Conservation (phyloP, 2,113 vertebrate species). For the Carassius carassius region DNA sequence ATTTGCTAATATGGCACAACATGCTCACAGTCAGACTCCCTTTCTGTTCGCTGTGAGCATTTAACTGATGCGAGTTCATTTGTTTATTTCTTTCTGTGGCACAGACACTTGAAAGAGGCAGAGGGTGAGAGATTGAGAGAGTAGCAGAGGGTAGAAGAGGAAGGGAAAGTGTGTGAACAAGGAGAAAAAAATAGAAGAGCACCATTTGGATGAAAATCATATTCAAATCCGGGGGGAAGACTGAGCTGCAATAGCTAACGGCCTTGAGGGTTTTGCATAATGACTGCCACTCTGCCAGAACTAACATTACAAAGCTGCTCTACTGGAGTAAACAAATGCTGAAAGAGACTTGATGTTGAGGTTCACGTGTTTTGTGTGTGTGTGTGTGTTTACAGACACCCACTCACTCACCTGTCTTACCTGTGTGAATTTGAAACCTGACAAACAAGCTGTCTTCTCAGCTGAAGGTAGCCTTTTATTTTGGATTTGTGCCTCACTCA, state of each 20-base stretch:
- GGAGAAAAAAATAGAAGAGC: neutral
- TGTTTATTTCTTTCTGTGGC: constrained; percentile 1
- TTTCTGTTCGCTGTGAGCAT: constrained; percentile 20
- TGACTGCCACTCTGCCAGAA: constrained; percentile 9
- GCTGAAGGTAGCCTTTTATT: neutral
- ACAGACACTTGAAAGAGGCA: constrained; percentile 13
- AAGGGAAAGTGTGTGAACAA: neutral
- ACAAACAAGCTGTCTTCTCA: constrained; percentile 10
- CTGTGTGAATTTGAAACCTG: neutral
- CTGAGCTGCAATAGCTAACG: constrained; percentile 13
- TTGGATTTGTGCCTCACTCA: neutral
- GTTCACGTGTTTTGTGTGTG: constrained; percentile 4
- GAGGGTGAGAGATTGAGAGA: neutral
- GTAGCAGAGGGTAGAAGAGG: neutral
- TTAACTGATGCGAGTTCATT: constrained; percentile 34
- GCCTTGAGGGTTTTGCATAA: constrained; percentile 38
- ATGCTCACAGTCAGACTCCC: constrained; percentile 2
- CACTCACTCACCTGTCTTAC: constrained; percentile 32
- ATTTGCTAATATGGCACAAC: constrained; percentile 21
- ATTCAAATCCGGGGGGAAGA: constrained; percentile 37
- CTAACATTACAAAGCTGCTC: constrained; percentile 18
- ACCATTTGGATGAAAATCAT: constrained; percentile 42
- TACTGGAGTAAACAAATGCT: constrained; percentile 41
- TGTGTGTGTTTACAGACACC: constrained; percentile 23
- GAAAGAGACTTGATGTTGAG: constrained; percentile 13